Evolutionary conservation across 2,113 vertebrate genomes (phyloP), one percentile per base, ranked within the genome.

Genomic region (Australoheros scitulus): DNA sequence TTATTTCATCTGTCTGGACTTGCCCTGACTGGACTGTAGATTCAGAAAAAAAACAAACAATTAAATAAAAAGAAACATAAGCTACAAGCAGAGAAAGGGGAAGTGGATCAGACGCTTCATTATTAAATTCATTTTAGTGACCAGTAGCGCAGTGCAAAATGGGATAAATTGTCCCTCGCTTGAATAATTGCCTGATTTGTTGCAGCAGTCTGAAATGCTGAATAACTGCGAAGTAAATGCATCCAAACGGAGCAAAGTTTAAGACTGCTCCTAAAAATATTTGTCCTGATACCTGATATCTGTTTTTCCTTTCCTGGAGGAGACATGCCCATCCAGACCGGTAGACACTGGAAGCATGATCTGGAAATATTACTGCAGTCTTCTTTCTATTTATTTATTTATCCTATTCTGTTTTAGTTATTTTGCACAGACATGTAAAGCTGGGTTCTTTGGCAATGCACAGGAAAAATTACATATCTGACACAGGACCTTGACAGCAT

Each of bases 1-100:
- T 86, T 41, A 89, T 92, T 65, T 76, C 85, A 88, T 93, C 59
- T 11, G 78, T 85, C 64, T 81, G 86, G 55, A 79, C 57, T 14
- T 26, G 47, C 13, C 17, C 56, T 36, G 79, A 88, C 52, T 77
- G 41, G 58, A 86, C 68, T 72, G 32, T 47, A 81, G 79, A 88
- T 77, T 76, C 5, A 60, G 15, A 70, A 68, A 34, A 6, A 60
- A 32, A 81, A 11, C 52, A 36, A 22, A 81, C n/a, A 10, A 41
- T 7, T 29, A 59, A 41, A 78, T 32, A 18, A 17, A 17, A 32
- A 24, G 41, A 18, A 70, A 68, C 22, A 5, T 50, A 18, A 50
- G 14, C 65, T 41, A 47, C 7, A 34, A 18, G 43, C 9, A 55
- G 32, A 34, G 64, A 78, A 70, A 18, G n/a, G 26, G 26, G 1